These are phyloP conservation scores for Taeniopygia guttata DNA, from an alignment of 2,797 vertebrate genomes.

Conservation along the genomic window DNA sequence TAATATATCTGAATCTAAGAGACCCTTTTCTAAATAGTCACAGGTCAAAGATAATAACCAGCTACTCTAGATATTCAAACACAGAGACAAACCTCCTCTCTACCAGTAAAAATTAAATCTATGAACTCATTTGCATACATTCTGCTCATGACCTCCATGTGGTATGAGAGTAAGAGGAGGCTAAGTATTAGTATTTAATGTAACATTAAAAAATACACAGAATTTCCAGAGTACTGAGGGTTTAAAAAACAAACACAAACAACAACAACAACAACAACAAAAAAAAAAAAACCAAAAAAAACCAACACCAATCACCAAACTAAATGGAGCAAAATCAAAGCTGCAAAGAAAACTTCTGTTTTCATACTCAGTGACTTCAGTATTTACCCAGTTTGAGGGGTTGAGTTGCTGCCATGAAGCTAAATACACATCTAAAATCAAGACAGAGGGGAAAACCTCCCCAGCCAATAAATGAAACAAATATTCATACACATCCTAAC, in stretches of 20 bases:
- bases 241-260: background rate
- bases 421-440: background rate
- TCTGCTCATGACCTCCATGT: background rate
- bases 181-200: background rate
- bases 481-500: background rate
- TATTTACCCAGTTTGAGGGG: background rate
- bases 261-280: background rate
- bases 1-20: background rate
- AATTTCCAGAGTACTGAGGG: background rate
- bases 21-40: background rate
- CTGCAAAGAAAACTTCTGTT: background rate
- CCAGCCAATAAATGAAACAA: background rate
- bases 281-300: background rate
- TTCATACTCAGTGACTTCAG: background rate
- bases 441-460: background rate
- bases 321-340: background rate
- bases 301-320: background rate
- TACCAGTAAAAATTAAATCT: background rate
- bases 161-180: background rate
- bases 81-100: background rate
- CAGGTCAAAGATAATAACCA: background rate
- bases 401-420: background rate
- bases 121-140: background rate
- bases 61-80: background rate
- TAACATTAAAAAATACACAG: background rate